Conservation (phyloP, 2,113 vertebrate genomes). For the Agelaius phoeniceus region DNA sequence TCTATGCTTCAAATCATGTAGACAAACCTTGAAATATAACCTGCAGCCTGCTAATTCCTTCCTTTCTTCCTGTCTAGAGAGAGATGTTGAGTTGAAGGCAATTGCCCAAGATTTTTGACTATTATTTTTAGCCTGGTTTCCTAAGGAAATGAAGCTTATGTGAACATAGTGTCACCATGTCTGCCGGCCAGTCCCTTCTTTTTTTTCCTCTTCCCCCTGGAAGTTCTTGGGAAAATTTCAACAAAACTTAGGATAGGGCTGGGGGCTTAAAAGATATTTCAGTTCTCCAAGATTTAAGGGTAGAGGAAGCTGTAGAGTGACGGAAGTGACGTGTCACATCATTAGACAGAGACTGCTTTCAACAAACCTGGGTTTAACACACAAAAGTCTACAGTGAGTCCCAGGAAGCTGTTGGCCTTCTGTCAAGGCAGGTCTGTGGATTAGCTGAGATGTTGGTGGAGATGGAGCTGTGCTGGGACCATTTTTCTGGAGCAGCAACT, state of each 20-base stretch:
- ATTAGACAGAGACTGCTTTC: not conserved
- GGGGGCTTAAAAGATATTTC: not conserved
- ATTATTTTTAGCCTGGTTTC: slow-evolving; percentile 59
- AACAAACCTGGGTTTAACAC: not conserved
- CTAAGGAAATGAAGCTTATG: slow-evolving; percentile 52
- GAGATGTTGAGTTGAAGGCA: slow-evolving; percentile 52
- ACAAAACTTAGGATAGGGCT: not conserved
- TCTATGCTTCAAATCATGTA: slow-evolving; percentile 47
- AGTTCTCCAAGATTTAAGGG: not conserved
- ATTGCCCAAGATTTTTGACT: slow-evolving; percentile 16
- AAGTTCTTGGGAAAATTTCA: slow-evolving; percentile 28
- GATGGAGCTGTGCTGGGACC: not conserved
- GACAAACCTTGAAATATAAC: slow-evolving; percentile 58
- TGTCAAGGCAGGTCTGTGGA: not conserved
- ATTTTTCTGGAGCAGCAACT: not conserved
- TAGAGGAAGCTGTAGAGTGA: not conserved
- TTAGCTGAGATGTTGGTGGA: not conserved
- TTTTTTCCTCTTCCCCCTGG: slow-evolving; percentile 52
- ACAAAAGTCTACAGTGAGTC: not conserved
- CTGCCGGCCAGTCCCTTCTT: slow-evolving; percentile 18
- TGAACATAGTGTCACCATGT: not conserved
- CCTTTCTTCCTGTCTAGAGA: slow-evolving; percentile 58
- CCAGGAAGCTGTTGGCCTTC: not conserved
- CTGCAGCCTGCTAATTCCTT: slow-evolving; percentile 37
- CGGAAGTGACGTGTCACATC: accelerated